Base-by-base conservation (phyloP, 2,113 vertebrate species). In the Zeus faber region DNA sequence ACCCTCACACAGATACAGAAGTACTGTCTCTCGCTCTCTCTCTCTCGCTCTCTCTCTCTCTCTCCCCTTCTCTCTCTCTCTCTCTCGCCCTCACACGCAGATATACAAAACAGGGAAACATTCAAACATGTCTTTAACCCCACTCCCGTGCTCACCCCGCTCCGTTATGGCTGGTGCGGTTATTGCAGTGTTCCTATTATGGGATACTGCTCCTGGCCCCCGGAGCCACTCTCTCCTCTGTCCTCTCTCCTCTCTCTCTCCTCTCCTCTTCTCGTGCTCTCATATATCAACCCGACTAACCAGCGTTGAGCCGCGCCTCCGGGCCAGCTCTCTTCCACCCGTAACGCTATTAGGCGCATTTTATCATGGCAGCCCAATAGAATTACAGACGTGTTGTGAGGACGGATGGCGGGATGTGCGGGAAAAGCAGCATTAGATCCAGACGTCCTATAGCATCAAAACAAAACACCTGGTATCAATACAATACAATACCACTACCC, bases 281-380 rank as follows among this genome's bases (percentile, higher is more conserved):
- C 76, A 72, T 79, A 76, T 70, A 82, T 85, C 72, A 82, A 65
- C 72, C 70, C 70, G 70, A 45, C 26, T 58, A 69, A 84, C 66
- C 71, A 69, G 71, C 65, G 67, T 33, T 48, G 80, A 74, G 63
- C 74, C 10, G 17, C 44, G 58, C 68, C 81, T 69, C 2, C 5
- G 53, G 69, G 77, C 52, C 16, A 49, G 64, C 62, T 63, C 62
- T 66, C 49, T 45, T 61, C 58, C 62, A 63, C 66, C 70, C 44
- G 40, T 77, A 62, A 72, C 25, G 47, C 47, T 51, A 76, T 80
- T 69, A 70, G 60, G 72, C 58, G 56, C 37, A 69, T 77, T 73
- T 74, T 80, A 70, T 78, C 67, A 76, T 72, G 72, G 39, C 43
- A 50, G 52, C 48, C 65, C 56, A 27, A 48, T 62, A 65, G 69